Evolutionary conservation across 2,113 vertebrate species (phyloP).

Genomic region (Rhodinocichla rosea): DNA sequence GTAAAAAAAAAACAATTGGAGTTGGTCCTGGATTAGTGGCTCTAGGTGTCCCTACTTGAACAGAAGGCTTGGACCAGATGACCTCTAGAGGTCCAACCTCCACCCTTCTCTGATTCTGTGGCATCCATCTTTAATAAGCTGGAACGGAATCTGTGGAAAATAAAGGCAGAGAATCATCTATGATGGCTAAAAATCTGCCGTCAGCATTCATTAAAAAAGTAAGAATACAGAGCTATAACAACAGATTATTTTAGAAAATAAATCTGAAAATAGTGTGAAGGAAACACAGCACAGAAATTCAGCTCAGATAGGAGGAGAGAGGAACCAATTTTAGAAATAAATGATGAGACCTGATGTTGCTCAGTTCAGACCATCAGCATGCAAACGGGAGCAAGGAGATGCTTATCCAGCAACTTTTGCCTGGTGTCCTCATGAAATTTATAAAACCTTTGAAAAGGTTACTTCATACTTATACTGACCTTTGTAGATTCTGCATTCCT

Average conservation of each 20-base stretch:
- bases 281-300: not conserved
- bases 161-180: not conserved
- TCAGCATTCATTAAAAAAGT: not conserved
- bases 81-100: not conserved
- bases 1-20: not conserved
- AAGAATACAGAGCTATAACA: not conserved
- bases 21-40: rapidly evolving
- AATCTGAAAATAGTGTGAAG: not conserved
- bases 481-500: not conserved
- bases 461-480: not conserved
- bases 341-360: not conserved
- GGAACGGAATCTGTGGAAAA: not conserved
- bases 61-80: not conserved
- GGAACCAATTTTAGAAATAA: not conserved
- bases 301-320: not conserved
- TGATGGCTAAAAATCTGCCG: not conserved
- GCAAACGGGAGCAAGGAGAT: not conserved
- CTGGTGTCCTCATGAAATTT: not conserved
- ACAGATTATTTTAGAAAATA: not conserved
- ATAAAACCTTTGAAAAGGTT: not conserved
- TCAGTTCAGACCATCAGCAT: not conserved
- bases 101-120: not conserved
- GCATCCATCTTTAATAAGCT: not conserved
- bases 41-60: not conserved
- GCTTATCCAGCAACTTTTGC: not conserved